Evolutionary conservation across 1,140 invertebrate species (phyloP), one percentile per base, ranked within the genome.

Genomic region (Andricus grossulariae): DNA sequence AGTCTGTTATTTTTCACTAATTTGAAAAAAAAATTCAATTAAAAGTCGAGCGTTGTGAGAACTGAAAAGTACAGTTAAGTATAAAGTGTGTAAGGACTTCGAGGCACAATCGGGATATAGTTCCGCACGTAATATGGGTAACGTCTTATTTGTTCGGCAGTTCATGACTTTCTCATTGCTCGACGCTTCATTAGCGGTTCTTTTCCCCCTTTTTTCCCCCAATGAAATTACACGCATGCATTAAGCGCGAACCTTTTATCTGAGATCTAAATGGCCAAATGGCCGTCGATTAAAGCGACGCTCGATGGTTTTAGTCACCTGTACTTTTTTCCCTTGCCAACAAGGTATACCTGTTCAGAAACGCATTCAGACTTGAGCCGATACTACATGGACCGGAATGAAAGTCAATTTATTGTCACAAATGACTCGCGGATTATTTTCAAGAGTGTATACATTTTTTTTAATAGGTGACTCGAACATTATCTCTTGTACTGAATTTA

Each of bases 211-310:
- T 80, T 76, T 78, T 74, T n/a, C 13, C 71, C 15, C n/a, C 39
- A 75, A 79, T 80, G 77, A 82, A 82, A 83, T 80, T 79, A 79
- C 77, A 76, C 75, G 74, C 74, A 75, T 73, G 77, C 79, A 81
- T 79, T 76, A 80, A 83, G 75, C 71, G 66, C 72, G 66, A 79
- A 73, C 19, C 25, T 50, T 52, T 73, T 79, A 83, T 83, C 82
- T 80, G 25, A 50, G 49, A 83, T 83, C 82, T 83, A 77, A 83
- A 80, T 66, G 73, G 49, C 66, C 73, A 55, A 80, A 76, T 73
- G 71, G 55, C 39, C 71, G 39, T 66, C 39, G 50, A 50, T 39
- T 74, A 72, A 77, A 50, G 74, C 75, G 77, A 77, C 75, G 75
- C 75, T 71, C 72, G 71, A 75, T 77, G 79, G 77, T 70, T 80